Evolutionary conservation across 2,797 vertebrate species (phyloP).

Genomic region (Tokudaia tokunoshimensis): DNA sequence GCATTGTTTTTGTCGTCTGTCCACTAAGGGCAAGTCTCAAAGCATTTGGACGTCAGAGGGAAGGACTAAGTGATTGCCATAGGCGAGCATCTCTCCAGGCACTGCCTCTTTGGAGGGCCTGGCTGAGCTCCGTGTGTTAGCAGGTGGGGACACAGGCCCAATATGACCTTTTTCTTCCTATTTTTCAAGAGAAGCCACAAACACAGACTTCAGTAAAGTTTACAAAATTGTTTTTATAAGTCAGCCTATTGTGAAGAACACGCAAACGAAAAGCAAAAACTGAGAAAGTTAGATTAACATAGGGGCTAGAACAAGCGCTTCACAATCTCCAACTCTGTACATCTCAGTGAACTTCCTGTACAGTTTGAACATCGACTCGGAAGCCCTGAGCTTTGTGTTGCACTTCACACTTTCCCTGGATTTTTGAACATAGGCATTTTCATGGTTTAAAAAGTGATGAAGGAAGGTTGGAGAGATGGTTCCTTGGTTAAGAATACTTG

Average conservation of each 20-base stretch:
- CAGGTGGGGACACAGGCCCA: neutral
- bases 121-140: neutral
- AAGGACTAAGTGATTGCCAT: neutral
- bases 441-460: neutral
- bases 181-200: neutral
- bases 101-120: neutral
- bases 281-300: neutral
- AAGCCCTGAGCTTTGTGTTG: neutral
- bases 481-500: neutral
- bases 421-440: neutral
- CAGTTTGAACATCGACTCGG: neutral
- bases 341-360: neutral
- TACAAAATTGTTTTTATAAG: neutral
- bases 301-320: neutral
- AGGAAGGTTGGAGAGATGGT: neutral
- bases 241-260: neutral
- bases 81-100: neutral
- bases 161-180: neutral
- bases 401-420: no score
- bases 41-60: neutral
- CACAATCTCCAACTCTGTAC: no score
- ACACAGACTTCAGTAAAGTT: neutral
- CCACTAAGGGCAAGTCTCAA: neutral
- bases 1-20: neutral
- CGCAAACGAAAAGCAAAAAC: neutral